A percentile compares a stretch with the other conserved stretches of the same genome.
These are phyloP conservation scores for Hypotaenidia philippensis DNA, from an alignment of 2,797 vertebrate genomes.

Conservation along the genomic window DNA sequence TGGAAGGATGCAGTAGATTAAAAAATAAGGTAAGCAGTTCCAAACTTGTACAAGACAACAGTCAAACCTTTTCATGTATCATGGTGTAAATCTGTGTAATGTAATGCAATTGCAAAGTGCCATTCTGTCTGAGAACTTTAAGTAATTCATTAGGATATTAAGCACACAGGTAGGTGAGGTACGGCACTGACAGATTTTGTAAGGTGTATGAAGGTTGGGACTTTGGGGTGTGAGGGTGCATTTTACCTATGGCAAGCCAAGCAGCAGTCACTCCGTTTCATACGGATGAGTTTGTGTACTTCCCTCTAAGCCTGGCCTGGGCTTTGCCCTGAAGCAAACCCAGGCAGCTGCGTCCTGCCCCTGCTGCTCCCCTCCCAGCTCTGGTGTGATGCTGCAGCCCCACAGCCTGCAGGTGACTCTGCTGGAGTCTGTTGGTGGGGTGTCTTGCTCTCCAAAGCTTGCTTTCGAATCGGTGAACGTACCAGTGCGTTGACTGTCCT, in stretches of 20 bases:
- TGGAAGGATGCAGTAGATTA: not conserved
- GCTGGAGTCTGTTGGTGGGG: accelerated
- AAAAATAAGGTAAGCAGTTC: not conserved
- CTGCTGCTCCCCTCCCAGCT: not conserved
- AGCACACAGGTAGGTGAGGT: not conserved
- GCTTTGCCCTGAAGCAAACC: not conserved
- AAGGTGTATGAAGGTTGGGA: not conserved
- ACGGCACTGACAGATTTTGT: not conserved
- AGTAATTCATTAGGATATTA: not conserved
- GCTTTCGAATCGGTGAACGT: not conserved
- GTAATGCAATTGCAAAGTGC: not conserved
- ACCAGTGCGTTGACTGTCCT: not conserved
- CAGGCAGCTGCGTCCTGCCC: accelerated
- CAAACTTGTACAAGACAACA: not conserved
- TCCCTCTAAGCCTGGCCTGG: not conserved
- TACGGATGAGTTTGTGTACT: not conserved
- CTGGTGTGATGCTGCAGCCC: not conserved
- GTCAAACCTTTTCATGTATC: not conserved
- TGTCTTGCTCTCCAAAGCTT: not conserved
- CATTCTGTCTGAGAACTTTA: not conserved
- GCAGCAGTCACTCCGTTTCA: not conserved
- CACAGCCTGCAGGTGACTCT: accelerated
- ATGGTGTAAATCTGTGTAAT: not conserved
- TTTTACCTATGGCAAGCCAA: not conserved
- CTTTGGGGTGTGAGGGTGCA: not conserved